These are phyloP conservation scores for Lingula anatina DNA, from an alignment of 2,888 invertebrate genomes.

Conservation along the genomic window DNA sequence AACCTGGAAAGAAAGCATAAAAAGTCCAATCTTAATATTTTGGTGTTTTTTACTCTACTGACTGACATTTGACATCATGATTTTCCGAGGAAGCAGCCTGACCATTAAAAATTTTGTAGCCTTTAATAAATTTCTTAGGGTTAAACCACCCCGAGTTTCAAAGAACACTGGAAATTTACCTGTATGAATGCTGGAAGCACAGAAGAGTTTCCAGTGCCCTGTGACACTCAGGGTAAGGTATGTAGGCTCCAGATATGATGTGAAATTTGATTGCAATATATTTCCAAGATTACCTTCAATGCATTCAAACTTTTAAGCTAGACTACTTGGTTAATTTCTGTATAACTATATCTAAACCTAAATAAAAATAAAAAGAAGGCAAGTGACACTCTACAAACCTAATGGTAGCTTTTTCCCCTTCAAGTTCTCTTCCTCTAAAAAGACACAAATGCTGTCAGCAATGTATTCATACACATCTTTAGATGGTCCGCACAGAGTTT, in stretches of 20 bases:
- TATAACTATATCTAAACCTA: background rate
- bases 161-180: too few relatives aligned
- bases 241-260: background rate
- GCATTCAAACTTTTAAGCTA: background rate
- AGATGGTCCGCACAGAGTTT: constrained; percentile 19
- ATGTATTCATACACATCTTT: constrained; percentile 3
- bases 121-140: too few relatives aligned
- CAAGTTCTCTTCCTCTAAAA: constrained; percentile 62
- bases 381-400: too few relatives aligned
- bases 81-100: too few relatives aligned
- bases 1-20: constrained; percentile 59
- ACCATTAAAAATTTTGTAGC: too few relatives aligned
- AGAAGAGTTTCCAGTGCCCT: too few relatives aligned
- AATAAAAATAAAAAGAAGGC: too few relatives aligned
- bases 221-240: too few relatives aligned
- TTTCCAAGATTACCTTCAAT: background rate
- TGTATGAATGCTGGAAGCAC: too few relatives aligned
- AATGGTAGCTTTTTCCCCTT: constrained; percentile 59
- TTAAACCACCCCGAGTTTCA: too few relatives aligned
- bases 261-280: background rate
- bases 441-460: background rate
- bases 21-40: background rate
- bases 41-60: background rate
- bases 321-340: background rate
- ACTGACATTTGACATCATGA: background rate